These are phyloP conservation scores for Aplysina aerophoba DNA, from an alignment of 37 sponge, comb jelly and placozoan genomes.

Conservation along the genomic window DNA sequence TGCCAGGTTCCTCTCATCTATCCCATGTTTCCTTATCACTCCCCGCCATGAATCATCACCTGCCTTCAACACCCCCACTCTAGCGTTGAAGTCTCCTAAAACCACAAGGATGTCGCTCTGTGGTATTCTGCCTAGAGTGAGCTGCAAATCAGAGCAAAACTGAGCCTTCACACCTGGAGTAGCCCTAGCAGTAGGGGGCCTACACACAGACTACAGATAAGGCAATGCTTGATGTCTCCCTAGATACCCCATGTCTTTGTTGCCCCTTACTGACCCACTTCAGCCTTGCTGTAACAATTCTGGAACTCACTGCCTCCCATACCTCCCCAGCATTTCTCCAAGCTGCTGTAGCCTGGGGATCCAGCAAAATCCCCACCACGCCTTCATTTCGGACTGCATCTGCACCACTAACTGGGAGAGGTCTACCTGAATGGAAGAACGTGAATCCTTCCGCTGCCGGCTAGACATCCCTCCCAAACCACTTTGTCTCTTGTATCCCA, in stretches of 20 bases:
- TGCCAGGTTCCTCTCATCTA: conserved; percentile 42
- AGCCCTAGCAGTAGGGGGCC: conserved; percentile 51
- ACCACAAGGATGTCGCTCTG: conserved; percentile 27
- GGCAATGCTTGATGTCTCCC: conserved; percentile 1
- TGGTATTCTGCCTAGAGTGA: conserved; percentile 12
- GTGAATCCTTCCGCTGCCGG: conserved; percentile 40
- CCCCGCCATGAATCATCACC: background rate
- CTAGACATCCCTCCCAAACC: conserved; percentile 51
- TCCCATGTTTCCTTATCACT: conserved; percentile 34
- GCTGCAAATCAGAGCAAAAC: conserved; percentile 37
- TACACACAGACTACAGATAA: conserved; percentile 42
- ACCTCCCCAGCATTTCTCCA: conserved; percentile 49
- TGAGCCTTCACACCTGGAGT: conserved; percentile 13
- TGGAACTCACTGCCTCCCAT: conserved; percentile 52
- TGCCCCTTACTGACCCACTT: conserved; percentile 2
- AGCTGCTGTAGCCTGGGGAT: conserved; percentile 37
- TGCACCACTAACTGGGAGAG: conserved; percentile 32
- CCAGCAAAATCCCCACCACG: conserved; percentile 23
- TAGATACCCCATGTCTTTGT: conserved; percentile 22
- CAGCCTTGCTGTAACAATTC: conserved; percentile 44
- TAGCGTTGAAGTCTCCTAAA: conserved; percentile 34
- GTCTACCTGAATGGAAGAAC: conserved; percentile 42
- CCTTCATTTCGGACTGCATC: conserved; percentile 34
- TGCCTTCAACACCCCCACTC: conserved; percentile 8
- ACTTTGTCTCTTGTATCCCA: conserved; percentile 48